A percentile compares a stretch with the other conserved stretches of the same genome.
phyloP scores from a whole-genome alignment of 1,140 invertebrate species.

The Eubasilissa regina region DNA sequence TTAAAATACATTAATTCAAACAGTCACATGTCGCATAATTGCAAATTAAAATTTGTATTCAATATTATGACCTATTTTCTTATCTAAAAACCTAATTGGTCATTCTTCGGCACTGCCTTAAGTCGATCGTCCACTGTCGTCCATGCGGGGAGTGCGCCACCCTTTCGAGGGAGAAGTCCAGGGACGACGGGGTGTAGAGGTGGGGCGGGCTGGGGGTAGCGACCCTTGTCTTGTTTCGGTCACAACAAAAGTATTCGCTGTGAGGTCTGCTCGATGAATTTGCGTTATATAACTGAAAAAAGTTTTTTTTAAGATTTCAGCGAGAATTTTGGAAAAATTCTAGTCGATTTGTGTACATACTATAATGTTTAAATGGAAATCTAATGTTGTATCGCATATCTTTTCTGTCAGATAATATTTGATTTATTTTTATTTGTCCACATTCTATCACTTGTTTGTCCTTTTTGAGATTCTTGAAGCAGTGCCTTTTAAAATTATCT shows the following conservation, averaged over 20 bases:
- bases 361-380: too few species aligned
- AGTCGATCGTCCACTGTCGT: constrained; percentile 49
- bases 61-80: too few species aligned
- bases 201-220: constrained; percentile 19
- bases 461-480: too few species aligned
- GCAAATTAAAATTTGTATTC: too few species aligned
- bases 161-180: constrained; percentile 26
- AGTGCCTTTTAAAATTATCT: too few species aligned
- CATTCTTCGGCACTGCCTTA: constrained; percentile 18
- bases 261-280: constrained; percentile 45
- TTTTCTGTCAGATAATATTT: too few species aligned
- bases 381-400: too few species aligned
- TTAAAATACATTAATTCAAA: too few species aligned
- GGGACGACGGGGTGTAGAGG: not conserved
- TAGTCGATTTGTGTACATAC: too few species aligned
- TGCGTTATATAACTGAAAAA: constrained; percentile 16
- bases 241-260: constrained; percentile 57
- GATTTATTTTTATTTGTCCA: too few species aligned
- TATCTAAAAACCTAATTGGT: not conserved
- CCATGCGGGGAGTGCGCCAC: constrained; percentile 39
- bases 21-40: too few species aligned
- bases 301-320: not conserved
- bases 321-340: not conserved
- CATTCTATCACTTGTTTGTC: too few species aligned
- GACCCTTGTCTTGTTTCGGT: constrained; percentile 60